phyloP scores from a whole-genome alignment of 1,140 invertebrate species.

The Aphidius gifuensis region DNA sequence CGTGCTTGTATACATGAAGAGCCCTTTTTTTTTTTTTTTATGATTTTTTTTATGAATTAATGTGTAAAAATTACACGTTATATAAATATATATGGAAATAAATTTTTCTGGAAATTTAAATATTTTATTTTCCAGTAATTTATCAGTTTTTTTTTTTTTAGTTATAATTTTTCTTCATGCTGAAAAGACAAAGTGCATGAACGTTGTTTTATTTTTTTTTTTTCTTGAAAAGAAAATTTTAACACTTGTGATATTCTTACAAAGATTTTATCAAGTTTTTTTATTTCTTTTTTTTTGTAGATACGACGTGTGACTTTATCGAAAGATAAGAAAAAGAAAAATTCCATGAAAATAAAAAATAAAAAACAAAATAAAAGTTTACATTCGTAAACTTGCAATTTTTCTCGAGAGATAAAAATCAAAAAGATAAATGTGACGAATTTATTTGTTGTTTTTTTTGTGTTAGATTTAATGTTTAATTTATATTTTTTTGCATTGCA shows the following conservation, averaged over 20 bases:
- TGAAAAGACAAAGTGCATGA: constrained; percentile 8
- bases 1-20: too few species aligned
- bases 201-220: background rate
- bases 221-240: constrained; percentile 10
- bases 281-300: background rate
- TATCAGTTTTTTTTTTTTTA: too few species aligned
- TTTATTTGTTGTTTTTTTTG: too few species aligned
- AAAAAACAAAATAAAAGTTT: constrained; percentile 7
- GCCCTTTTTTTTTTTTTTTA: too few species aligned
- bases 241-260: background rate
- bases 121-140: too few species aligned
- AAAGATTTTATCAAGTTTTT: constrained; percentile 14
- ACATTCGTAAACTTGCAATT: background rate
- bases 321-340: constrained; percentile 2
- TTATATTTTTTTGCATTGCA: constrained; percentile 34
- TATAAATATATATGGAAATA: too few species aligned
- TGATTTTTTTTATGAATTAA: too few species aligned
- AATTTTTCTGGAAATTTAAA: too few species aligned
- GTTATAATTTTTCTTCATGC: too few species aligned
- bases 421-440: background rate
- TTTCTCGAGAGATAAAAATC: background rate
- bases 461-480: background rate
- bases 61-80: too few species aligned
- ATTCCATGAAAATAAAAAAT: background rate
- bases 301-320: constrained; percentile 16